Conservation (phyloP, 2,888 invertebrate genomes). For the Drosophila borealis region DNA sequence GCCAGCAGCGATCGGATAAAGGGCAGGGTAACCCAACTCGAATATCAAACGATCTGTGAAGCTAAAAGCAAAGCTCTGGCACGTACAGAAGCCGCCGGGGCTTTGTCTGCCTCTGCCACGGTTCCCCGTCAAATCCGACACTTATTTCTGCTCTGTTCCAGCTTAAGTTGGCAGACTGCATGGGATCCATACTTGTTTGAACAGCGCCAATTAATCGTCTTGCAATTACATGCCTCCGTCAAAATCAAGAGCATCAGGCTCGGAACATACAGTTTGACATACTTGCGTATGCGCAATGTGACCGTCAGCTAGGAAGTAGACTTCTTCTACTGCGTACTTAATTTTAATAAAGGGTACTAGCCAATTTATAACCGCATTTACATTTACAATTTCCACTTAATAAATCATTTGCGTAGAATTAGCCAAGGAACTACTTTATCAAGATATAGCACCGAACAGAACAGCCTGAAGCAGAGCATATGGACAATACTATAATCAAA, state of each 20-base stretch:
- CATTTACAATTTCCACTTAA: too few relatives aligned
- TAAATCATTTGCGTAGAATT: too few relatives aligned
- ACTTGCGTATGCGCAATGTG: conserved; percentile 2
- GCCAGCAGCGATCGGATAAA: conserved; percentile 17
- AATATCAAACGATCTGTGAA: conserved; percentile 77
- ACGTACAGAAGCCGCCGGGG: conserved; percentile 51
- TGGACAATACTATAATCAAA: too few relatives aligned
- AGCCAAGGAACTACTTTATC: too few relatives aligned
- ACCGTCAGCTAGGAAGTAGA: background rate
- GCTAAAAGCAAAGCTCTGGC: conserved; percentile 59
- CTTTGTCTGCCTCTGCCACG: background rate
- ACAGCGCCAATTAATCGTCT: conserved; percentile 60
- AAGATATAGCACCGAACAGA: too few relatives aligned
- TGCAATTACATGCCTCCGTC: conserved; percentile 44
- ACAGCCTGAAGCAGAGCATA: too few relatives aligned
- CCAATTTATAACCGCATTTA: too few relatives aligned
- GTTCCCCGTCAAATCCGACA: conserved; percentile 25
- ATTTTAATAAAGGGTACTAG: too few relatives aligned
- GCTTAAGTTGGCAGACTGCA: conserved; percentile 26
- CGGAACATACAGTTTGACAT: background rate
- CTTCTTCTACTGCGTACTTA: too few relatives aligned
- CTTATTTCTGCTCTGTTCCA: conserved; percentile 42
- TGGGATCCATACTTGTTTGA: conserved; percentile 39
- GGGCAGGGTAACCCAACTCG: conserved; percentile 33
- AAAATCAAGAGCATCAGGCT: too few relatives aligned